Conservation (phyloP, 2,888 invertebrate species). For the Yponomeuta plumbellus region DNA sequence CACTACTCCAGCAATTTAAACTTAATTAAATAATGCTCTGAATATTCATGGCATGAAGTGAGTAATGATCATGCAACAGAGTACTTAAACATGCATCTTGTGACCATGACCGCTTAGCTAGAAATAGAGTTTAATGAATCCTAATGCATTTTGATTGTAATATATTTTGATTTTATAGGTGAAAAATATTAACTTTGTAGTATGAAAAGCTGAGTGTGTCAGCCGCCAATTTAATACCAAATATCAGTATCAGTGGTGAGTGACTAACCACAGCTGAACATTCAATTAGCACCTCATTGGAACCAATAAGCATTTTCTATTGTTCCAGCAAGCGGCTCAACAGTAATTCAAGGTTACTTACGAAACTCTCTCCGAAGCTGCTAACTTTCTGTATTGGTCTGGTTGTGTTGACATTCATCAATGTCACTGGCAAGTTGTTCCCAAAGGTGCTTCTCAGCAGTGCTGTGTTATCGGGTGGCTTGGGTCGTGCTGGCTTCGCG, state of each 20-base stretch:
- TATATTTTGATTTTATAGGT: not conserved
- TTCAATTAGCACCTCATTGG: constrained; percentile 8
- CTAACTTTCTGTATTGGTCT: constrained; percentile 61
- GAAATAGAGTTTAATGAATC: constrained; percentile 11
- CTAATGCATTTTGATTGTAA: not conserved
- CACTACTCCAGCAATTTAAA: not conserved
- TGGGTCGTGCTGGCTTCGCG: constrained; percentile 77
- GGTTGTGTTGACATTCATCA: constrained; percentile 63
- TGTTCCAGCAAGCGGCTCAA: not conserved
- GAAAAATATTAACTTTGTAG: not conserved
- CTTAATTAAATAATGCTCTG: constrained; percentile 7
- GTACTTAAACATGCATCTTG: constrained; percentile 9
- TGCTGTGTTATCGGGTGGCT: constrained; percentile 70
- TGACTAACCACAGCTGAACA: not conserved
- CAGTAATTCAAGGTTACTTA: constrained; percentile 40
- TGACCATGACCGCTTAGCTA: constrained; percentile 19
- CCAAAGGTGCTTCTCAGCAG: constrained; percentile 59
- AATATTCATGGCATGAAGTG: constrained; percentile 18
- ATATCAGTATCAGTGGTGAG: not conserved
- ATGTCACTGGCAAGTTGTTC: constrained; percentile 42
- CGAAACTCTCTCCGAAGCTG: constrained; percentile 54
- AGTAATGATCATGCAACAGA: constrained; percentile 17
- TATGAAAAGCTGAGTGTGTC: not conserved
- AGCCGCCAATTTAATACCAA: not conserved
- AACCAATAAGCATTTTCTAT: constrained; percentile 11